A percentile compares a stretch with the other conserved stretches of the same genome.
Conservation (phyloP, 2,888 invertebrate genomes). For the Luffia ferchaultella region DNA sequence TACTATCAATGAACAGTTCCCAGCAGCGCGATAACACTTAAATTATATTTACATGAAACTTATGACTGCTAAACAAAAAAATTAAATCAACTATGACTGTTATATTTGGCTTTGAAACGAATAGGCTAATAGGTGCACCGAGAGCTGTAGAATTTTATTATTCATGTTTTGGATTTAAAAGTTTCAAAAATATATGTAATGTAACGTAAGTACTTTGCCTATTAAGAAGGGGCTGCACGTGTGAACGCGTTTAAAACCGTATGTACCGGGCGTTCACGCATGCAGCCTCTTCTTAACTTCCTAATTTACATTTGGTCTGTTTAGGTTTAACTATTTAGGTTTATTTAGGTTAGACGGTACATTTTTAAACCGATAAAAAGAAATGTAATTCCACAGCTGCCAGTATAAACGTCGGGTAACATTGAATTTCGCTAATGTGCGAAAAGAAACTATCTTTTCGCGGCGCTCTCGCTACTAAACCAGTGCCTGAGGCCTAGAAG, state of each 20-base stretch:
- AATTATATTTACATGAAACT: slow-evolving; percentile 58
- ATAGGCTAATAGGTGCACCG: slow-evolving; percentile 55
- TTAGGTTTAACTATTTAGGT: too few relatives aligned
- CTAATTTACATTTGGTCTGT: too few relatives aligned
- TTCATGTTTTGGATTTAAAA: too few relatives aligned
- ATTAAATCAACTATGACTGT: slow-evolving; percentile 59
- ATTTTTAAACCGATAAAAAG: too few relatives aligned
- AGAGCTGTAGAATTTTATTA: slow-evolving; percentile 58
- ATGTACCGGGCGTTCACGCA: too few relatives aligned
- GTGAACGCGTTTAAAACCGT: too few relatives aligned
- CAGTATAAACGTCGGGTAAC: slow-evolving; percentile 64
- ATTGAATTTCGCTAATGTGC: slow-evolving; percentile 42
- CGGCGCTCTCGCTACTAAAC: slow-evolving; percentile 54
- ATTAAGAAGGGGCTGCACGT: too few relatives aligned
- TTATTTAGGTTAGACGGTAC: too few relatives aligned
- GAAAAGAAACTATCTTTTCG: slow-evolving; percentile 50
- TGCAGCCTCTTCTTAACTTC: too few relatives aligned
- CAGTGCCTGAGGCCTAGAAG: slow-evolving; percentile 55
- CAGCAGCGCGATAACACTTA: slow-evolving; percentile 50
- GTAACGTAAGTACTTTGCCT: too few relatives aligned
- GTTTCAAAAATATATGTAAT: too few relatives aligned
- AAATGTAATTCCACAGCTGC: slow-evolving; percentile 53
- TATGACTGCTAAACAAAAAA: slow-evolving; percentile 48
- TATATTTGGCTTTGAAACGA: slow-evolving; percentile 66
- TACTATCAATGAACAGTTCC: slow-evolving; percentile 48